Percentiles rank a stretch among this genome's conserved stretches.
phyloP scores from a whole-genome alignment of 2,888 invertebrate species.

The Tetragonula carbonaria region DNA sequence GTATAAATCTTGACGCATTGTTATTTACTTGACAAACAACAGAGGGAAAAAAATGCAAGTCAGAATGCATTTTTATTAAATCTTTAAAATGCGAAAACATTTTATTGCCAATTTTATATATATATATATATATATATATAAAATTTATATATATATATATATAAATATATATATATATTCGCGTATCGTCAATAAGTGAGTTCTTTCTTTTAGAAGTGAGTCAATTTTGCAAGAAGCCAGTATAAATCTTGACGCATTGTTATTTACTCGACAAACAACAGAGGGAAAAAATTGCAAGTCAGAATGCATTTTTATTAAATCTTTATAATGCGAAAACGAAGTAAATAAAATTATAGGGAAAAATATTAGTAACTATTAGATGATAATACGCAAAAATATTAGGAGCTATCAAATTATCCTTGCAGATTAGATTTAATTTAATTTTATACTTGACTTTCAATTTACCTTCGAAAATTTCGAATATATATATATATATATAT shows the following conservation, averaged over 20 bases:
- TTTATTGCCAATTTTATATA: no score
- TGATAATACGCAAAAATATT: neutral
- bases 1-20: neutral
- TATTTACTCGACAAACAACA: neutral
- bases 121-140: no score
- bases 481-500: no score
- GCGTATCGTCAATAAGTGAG: no score
- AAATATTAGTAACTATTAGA: no score
- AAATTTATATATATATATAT: no score
- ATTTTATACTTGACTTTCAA: neutral
- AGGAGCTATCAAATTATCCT: neutral
- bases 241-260: neutral
- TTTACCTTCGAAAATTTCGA: neutral
- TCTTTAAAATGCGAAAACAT: no score
- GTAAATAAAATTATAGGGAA: no score
- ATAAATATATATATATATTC: no score
- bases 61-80: no score
- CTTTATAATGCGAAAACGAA: no score
- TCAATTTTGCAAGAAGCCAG: neutral
- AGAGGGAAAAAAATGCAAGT: neutral
- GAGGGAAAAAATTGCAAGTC: neutral
- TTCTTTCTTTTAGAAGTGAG: neutral
- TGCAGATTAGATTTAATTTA: neutral
- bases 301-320: no score
- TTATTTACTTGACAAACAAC: neutral